phyloP scores from a whole-genome alignment of 1,140 invertebrate species.

The Formica exsecta region DNA sequence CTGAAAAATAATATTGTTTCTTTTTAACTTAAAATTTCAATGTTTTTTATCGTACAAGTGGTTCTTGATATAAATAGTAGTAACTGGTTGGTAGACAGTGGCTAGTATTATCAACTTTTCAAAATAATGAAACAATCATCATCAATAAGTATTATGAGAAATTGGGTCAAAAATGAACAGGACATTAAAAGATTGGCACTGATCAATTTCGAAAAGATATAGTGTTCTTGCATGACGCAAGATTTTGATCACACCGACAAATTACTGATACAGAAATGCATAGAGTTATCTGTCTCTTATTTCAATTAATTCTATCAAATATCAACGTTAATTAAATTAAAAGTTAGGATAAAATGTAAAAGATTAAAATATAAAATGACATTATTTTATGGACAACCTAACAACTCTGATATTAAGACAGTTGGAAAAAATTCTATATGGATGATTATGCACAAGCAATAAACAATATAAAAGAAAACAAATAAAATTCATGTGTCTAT shows the following conservation, averaged over 20 bases:
- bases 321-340: not conserved
- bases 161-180: too few relatives aligned
- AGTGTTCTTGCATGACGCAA: too few relatives aligned
- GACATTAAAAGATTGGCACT: too few relatives aligned
- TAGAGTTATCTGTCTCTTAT: not conserved
- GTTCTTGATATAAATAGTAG: too few relatives aligned
- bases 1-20: not conserved
- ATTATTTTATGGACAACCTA: not conserved
- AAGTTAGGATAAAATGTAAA: not conserved
- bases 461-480: constrained; percentile 24
- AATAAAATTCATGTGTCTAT: constrained; percentile 29
- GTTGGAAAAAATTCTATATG: not conserved
- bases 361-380: not conserved
- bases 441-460: not conserved
- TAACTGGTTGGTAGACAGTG: too few relatives aligned
- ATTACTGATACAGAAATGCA: constrained; percentile 5
- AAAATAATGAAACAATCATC: too few relatives aligned
- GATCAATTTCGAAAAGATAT: too few relatives aligned
- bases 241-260: not conserved
- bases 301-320: not conserved
- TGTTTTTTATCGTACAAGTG: too few relatives aligned
- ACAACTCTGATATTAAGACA: constrained; percentile 1
- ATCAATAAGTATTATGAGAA: too few relatives aligned
- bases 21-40: not conserved
- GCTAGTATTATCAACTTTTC: too few relatives aligned